These are phyloP conservation scores for Drosophila santomea DNA, from an alignment of 1,140 invertebrate genomes.

Conservation along the genomic window DNA sequence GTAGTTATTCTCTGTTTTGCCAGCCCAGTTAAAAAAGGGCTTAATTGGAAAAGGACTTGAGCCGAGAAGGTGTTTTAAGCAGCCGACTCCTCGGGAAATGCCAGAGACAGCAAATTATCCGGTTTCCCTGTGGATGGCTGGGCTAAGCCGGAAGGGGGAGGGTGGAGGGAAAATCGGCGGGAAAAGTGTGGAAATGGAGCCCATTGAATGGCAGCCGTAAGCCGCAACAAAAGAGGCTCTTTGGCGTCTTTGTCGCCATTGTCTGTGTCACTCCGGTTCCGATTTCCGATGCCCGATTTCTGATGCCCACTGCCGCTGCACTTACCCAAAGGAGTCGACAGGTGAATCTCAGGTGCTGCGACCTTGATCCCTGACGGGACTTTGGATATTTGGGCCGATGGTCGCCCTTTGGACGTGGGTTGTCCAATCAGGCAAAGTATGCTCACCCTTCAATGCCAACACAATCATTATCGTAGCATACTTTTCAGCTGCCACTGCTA, in stretches of 20 bases:
- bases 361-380: slow-evolving; percentile 8
- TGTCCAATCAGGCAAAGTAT: slow-evolving; percentile 1
- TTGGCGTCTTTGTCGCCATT: slow-evolving; percentile 9
- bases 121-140: slow-evolving; percentile 15
- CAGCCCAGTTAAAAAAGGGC: background rate
- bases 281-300: background rate
- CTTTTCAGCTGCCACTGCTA: slow-evolving; percentile 1
- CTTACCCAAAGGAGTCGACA: slow-evolving; percentile 28
- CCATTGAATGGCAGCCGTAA: slow-evolving; percentile 18
- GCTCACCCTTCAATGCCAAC: background rate
- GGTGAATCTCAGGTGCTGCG: slow-evolving; percentile 15
- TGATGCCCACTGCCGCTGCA: slow-evolving; percentile 10
- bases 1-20: background rate
- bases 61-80: slow-evolving; percentile 1
- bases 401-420: background rate
- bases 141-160: slow-evolving; percentile 4
- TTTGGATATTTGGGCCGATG: background rate
- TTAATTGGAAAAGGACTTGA: slow-evolving; percentile 47
- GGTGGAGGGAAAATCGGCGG: background rate
- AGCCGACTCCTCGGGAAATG: slow-evolving; percentile 4
- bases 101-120: slow-evolving; percentile 42
- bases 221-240: slow-evolving; percentile 34
- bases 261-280: slow-evolving; percentile 1
- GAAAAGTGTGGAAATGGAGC: slow-evolving; percentile 7
- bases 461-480: slow-evolving; percentile 5